Percentiles rank a stretch among this genome's conserved stretches.
phyloP scores from a whole-genome alignment of 2,797 vertebrate genomes.

The Gymnopithys bicolor region DNA sequence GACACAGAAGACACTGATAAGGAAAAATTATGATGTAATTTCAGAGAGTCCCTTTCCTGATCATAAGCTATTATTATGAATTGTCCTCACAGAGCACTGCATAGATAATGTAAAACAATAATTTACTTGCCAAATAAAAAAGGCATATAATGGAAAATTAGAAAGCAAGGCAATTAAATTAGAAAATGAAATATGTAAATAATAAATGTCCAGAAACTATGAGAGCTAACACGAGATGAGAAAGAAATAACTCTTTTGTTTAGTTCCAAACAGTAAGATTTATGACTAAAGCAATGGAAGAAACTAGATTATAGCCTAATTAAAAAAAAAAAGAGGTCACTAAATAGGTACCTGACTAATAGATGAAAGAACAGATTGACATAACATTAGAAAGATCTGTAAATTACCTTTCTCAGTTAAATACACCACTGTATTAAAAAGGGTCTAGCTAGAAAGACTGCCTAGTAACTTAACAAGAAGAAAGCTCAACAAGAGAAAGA shows the following conservation, averaged over 20 bases:
- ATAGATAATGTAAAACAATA: background rate
- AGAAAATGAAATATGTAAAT: background rate
- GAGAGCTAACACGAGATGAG: background rate
- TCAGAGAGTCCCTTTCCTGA: background rate
- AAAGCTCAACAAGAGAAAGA: background rate
- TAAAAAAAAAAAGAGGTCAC: background rate
- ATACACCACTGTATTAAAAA: background rate
- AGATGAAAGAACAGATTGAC: background rate
- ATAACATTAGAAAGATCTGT: background rate
- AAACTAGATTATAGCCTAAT: background rate
- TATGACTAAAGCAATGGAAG: background rate
- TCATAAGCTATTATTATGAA: background rate
- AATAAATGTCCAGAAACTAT: conserved; percentile 32
- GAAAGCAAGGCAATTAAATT: conserved; percentile 41
- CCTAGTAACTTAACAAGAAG: background rate
- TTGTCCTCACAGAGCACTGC: background rate
- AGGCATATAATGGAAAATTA: background rate
- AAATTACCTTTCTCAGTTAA: background rate
- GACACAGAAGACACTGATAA: background rate
- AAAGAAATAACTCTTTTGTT: background rate
- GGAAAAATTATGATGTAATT: background rate
- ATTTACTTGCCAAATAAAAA: conserved; percentile 22
- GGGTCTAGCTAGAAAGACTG: background rate
- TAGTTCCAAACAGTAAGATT: conserved; percentile 4
- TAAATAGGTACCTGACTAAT: background rate